Evolutionary conservation across 2,888 invertebrate genomes (phyloP), one percentile per base, ranked within the genome.

Genomic region (Agriopis marginaria): DNA sequence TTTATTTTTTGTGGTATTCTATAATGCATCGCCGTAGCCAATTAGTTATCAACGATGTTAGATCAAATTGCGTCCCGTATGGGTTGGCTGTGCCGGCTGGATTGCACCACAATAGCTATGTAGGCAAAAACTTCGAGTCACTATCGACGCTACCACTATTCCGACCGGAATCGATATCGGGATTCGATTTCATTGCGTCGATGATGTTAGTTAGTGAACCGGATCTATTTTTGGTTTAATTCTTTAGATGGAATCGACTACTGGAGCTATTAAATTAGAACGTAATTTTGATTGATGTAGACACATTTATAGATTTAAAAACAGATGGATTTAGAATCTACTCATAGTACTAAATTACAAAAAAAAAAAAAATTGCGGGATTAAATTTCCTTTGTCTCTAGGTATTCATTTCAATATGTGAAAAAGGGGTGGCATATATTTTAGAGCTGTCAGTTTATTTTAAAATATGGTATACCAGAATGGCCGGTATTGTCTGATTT

Each of bases 11-110:
- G 82, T 82, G 69, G 71, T 76, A 75, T 81, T 84, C 79, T 78
- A 83, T 86, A 84, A 87, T 82, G 80, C 79, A 76, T 84, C 74
- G 82, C 86, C 87, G 85, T 88, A 86, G 87, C 85, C 87, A 87
- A 90, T 91, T 91, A 89, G 85, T 84, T 89, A 89, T 89, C 86
- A 76, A 70, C 74, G 77, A 81, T 83, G 81, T 84, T 81, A 83
- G 85, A 90, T 91, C 89, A 86, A 89, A 89, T 89, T 84, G 80
- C 82, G 80, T 81, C 79, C 79, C 77, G 72, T 74, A 75, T 72
- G 59, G 76, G 70, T 50, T 55, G 78, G 75, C 50, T 23, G 61
- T 8, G 80, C 76, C 79, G 77, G 80, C 87, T 82, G 78, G 76
- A 80, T 86, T 89, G 85, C 86, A 86, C 86, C 84, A 89, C 86